These are phyloP conservation scores for Labia minor DNA, from an alignment of 2,888 invertebrate genomes.

Conservation along the genomic window DNA sequence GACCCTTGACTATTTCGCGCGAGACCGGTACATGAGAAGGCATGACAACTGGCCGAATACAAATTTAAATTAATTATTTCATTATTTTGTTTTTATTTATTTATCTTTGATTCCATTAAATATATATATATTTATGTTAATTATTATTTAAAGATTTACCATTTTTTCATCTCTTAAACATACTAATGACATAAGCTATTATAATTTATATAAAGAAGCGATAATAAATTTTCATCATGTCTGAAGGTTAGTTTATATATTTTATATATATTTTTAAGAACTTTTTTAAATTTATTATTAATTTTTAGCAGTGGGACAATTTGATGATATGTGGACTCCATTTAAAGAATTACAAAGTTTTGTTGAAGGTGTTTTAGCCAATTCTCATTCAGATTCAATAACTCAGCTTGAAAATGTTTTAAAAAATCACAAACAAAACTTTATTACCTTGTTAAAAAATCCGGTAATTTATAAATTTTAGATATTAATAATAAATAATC, in stretches of 20 bases:
- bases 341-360: conserved; percentile 63
- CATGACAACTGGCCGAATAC: too few species aligned
- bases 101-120: too few species aligned
- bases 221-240: background rate
- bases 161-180: background rate
- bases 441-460: conserved; percentile 71
- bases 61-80: too few species aligned
- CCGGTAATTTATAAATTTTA: conserved; percentile 46
- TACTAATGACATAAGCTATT: too few species aligned
- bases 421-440: conserved; percentile 73
- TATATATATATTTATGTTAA: too few species aligned
- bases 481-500: conserved; percentile 20
- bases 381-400: conserved; percentile 46
- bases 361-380: conserved; percentile 56
- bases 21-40: too few species aligned
- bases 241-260: background rate
- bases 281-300: background rate
- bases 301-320: conserved; percentile 31
- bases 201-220: too few species aligned
- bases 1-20: too few species aligned
- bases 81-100: too few species aligned
- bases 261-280: background rate
- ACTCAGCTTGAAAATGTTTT: conserved; percentile 64
- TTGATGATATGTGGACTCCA: conserved; percentile 75
- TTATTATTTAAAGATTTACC: too few species aligned